Evolutionary conservation across 1,140 invertebrate species (phyloP), one percentile per base, ranked within the genome.

Genomic region (Lepidostoma basale): DNA sequence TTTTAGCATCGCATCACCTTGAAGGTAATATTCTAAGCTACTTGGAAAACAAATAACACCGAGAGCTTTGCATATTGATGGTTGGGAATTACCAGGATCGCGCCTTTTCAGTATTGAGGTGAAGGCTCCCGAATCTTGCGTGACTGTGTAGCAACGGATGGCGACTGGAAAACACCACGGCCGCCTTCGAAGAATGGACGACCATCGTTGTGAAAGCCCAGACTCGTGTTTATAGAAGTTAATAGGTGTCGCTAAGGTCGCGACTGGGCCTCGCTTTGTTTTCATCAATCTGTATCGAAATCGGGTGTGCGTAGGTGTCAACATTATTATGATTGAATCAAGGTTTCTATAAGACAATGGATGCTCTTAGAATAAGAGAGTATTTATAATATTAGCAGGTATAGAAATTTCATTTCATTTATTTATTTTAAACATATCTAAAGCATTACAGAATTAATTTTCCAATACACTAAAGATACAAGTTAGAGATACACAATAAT

Each of bases 111-210:
- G 40, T 39, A 59, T 39, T 36, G 30, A 40, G 30, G 54, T 59
- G 30, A 59, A 59, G 54, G 54, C 28, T 25, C 28, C 14, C 4
- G 26, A 12, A 26, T 18, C n/a, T n/a, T n/a, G 52, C 12, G 25
- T 9, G 14, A 33, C n/a, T 14, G 14, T 59, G 36, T 36, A 23
- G 54, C 36, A 59, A 59, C 54, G n/a, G 2, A 45, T 1, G 6
- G 14, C 54, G 40, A 36, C 30, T 59, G 54, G 54, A 14, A 59
- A 59, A 59, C 33, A 59, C 54, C 54, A 59, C 54, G 54, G 54
- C 18, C 54, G 14, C 22, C 54, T 59, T 59, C 54, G 49, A 54
- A 28, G 49, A 54, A 54, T 30, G 49, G 26, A 33, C 49, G 14
- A 30, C 20, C 25, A 5, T 28, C 26, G 6, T 28, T 54, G 49